Evolutionary conservation across 1,140 invertebrate species (phyloP).

Genomic region (Drosophila setifemur): DNA sequence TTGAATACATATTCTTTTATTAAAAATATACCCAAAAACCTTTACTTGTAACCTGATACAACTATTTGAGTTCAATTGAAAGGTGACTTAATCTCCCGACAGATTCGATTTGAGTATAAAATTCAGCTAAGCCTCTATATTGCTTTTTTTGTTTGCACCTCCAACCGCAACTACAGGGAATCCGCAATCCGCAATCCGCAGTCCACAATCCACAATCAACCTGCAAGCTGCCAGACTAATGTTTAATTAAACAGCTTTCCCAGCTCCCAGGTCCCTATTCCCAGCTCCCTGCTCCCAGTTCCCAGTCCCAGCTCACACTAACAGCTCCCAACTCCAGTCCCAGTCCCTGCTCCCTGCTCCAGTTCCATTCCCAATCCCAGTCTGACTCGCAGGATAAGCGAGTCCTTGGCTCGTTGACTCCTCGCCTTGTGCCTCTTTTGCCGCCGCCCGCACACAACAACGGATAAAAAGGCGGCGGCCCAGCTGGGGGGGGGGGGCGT

Average conservation of each 20-base stretch:
- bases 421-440: not conserved
- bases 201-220: constrained; percentile 22
- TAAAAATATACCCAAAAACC: no score
- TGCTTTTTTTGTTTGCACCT: no score
- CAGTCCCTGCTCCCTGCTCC: no score
- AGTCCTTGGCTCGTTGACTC: constrained; percentile 29
- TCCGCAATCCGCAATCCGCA: constrained; percentile 23
- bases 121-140: not conserved
- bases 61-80: no score
- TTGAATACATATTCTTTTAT: no score
- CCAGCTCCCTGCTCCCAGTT: no score
- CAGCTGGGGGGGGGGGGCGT: not conserved
- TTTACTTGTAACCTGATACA: no score
- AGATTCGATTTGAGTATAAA: not conserved
- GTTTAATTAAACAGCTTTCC: constrained; percentile 56
- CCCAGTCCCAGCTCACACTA: no score
- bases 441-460: not conserved
- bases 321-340: no score
- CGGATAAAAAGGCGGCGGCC: not conserved
- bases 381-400: constrained; percentile 39
- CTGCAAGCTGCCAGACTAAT: constrained; percentile 34
- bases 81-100: not conserved
- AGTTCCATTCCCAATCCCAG: no score
- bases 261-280: no score
- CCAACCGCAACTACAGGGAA: not conserved